Evolutionary conservation across 2,113 vertebrate genomes (phyloP), one percentile per base, ranked within the genome.

Genomic region (Baryphthengus martii): DNA sequence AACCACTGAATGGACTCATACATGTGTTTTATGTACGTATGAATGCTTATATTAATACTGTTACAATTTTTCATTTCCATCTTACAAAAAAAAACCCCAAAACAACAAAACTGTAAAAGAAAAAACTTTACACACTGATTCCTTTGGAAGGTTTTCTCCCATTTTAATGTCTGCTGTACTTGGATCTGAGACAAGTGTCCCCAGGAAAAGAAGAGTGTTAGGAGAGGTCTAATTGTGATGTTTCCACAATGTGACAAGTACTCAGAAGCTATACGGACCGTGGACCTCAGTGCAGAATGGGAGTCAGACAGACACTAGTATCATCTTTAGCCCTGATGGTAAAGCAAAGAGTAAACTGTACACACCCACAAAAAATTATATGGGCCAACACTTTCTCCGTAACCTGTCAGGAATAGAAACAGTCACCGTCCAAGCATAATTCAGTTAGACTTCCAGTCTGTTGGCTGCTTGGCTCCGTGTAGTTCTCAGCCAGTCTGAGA

Each of bases 171-270:
- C 67, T 67, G 21, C 50, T 88, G 2, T 53, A 12, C 25, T 92
- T 85, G 47, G 31, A 58, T 90, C 66, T 94, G n/a, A 65, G 79
- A 58, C 58, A 87, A 55, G 31, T 59, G 17, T 95, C 81, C 81
- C 42, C 45, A 62, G 75, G 85, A 94, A 89, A 74, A 71, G 25
- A 62, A 63, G 7, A 75, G 37, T 61, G 65, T 66, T 94, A 53
- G 59, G 74, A 80, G 93, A 53, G 0, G 2, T 81, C 63, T 94
- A 87, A 91, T 90, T 86, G 65, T 97, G 89, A 94, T 77, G 72
- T 75, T 92, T 91, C 77, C 29, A 39, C 5, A 21, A 52, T 8
- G 5, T 88, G 94, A 96, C 90, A 96, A 79, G 95, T 70, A 88
- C 93, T 96, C 78, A 76, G 77, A 92, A 68, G 73, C 6, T 74